Conservation (phyloP, 1,140 invertebrate species). For the Magallana angulata region DNA sequence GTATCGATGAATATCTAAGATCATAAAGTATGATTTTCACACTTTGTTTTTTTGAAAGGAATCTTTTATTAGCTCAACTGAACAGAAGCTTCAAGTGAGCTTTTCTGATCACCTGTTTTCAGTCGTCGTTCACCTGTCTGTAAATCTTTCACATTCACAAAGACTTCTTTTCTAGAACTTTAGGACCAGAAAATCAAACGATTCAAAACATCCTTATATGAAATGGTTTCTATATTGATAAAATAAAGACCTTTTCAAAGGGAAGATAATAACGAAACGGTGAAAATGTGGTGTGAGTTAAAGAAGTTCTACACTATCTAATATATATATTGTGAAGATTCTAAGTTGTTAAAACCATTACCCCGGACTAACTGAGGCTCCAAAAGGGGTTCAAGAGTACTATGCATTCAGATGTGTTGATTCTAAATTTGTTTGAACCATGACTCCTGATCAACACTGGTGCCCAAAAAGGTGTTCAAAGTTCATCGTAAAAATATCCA, state of each 20-base stretch:
- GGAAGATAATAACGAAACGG: no score
- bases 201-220: background rate
- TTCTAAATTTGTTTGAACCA: no score
- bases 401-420: no score
- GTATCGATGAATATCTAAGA: no score
- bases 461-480: no score
- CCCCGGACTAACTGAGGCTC: no score
- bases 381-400: no score
- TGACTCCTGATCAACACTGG: no score
- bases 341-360: background rate
- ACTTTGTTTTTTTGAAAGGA: background rate
- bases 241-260: background rate
- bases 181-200: background rate
- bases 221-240: background rate
- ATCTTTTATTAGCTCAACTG: background rate
- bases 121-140: background rate
- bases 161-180: background rate
- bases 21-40: no score
- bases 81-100: background rate
- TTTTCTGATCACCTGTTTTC: background rate
- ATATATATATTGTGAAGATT: background rate
- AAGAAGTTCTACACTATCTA: no score
- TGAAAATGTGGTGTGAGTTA: no score
- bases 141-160: background rate
- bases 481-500: no score